Conservation (phyloP, 1,140 invertebrate genomes). For the Aphelenchoides besseyi region DNA sequence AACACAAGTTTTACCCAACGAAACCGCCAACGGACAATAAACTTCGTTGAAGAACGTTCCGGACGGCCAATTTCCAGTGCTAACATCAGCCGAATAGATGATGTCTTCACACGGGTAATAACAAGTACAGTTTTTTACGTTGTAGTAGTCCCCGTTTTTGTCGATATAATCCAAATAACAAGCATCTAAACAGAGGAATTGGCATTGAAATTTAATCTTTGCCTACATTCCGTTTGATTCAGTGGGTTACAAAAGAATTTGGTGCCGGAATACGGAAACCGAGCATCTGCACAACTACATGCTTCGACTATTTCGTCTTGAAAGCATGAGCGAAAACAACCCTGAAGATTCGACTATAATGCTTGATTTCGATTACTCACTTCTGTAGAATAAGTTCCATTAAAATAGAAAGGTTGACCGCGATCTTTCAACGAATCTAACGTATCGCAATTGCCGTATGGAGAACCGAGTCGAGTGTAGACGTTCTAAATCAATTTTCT, state of each 20-base stretch:
- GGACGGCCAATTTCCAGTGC: slow-evolving; percentile 17
- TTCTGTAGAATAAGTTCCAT: slow-evolving; percentile 28
- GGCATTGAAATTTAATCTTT: neutral
- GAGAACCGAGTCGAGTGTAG: slow-evolving; percentile 22
- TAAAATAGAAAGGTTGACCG: slow-evolving; percentile 26
- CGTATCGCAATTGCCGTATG: slow-evolving; percentile 31
- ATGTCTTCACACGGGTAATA: slow-evolving; percentile 23
- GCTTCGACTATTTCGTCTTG: slow-evolving; percentile 14
- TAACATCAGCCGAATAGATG: slow-evolving; percentile 4
- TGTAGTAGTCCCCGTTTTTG: slow-evolving; percentile 23
- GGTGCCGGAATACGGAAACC: slow-evolving; percentile 14
- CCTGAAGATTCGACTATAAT: neutral
- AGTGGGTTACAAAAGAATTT: neutral
- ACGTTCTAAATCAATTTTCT: slow-evolving; percentile 9
- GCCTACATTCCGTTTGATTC: neutral
- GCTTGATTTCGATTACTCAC: neutral
- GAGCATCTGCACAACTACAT: slow-evolving; percentile 20
- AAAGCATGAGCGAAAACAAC: slow-evolving; percentile 29
- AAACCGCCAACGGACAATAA: neutral
- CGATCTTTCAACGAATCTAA: slow-evolving; percentile 15
- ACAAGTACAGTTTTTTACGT: slow-evolving; percentile 20
- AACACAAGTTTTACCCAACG: slow-evolving; percentile 7
- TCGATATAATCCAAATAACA: slow-evolving; percentile 24
- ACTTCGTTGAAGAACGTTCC: slow-evolving; percentile 27
- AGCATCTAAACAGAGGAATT: slow-evolving; percentile 13